Conservation (phyloP, 2,113 vertebrate genomes). For the Promerops cafer region DNA sequence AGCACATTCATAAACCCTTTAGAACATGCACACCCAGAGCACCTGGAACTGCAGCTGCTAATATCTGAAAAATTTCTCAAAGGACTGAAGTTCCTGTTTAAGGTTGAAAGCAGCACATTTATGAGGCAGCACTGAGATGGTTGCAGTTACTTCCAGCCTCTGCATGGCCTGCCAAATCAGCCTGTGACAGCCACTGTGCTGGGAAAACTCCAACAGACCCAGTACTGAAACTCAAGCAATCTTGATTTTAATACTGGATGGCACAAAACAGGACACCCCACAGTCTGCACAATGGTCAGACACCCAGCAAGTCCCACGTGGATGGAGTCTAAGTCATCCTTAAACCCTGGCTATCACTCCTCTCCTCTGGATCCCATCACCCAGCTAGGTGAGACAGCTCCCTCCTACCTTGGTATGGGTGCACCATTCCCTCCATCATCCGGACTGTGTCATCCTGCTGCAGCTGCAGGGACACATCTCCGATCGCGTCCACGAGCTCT, state of each 20-base stretch:
- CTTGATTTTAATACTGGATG: neutral
- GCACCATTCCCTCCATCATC: slow-evolving; percentile 87
- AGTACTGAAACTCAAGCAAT: neutral
- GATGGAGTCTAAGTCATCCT: neutral
- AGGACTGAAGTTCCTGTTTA: neutral
- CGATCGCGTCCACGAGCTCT: slow-evolving; percentile 85
- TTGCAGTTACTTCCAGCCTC: neutral
- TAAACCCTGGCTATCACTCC: neutral
- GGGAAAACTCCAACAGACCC: neutral
- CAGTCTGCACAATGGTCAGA: neutral
- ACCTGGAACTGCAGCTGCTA: neutral
- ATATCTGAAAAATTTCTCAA: neutral
- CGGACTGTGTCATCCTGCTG: slow-evolving; percentile 81
- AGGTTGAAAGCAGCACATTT: neutral
- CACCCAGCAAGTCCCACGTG: neutral
- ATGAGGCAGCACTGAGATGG: neutral
- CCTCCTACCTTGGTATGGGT: slow-evolving; percentile 86
- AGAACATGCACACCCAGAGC: neutral
- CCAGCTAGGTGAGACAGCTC: neutral
- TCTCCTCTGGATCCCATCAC: neutral
- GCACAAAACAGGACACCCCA: neutral
- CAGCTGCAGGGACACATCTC: slow-evolving; percentile 89
- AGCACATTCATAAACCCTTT: neutral
- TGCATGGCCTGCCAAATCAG: neutral
- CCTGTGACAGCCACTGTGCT: neutral